Percentiles rank a stretch among this genome's conserved stretches.
These are phyloP conservation scores for Thaumatotibia leucotreta DNA, from an alignment of 1,140 invertebrate species.

Conservation along the genomic window DNA sequence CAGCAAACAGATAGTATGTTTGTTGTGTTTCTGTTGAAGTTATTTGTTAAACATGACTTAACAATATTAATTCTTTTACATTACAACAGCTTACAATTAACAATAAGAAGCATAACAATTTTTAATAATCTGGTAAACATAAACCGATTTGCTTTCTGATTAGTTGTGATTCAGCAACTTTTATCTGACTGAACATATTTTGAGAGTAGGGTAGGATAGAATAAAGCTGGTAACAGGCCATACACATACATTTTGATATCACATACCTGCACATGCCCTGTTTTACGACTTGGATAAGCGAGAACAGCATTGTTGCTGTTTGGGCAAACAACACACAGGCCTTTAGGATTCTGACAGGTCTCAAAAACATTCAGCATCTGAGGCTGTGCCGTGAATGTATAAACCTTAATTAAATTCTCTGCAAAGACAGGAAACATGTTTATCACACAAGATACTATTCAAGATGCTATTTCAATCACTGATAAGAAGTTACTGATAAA, in stretches of 20 bases:
- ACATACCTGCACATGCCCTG: constrained; percentile 91
- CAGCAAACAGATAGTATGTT: too few relatives aligned
- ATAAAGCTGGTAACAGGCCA: too few relatives aligned
- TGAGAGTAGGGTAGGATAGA: too few relatives aligned
- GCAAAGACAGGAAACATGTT: constrained; percentile 33
- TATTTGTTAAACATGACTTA: too few relatives aligned
- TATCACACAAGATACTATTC: background rate
- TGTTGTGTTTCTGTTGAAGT: too few relatives aligned
- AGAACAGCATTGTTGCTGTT: constrained; percentile 97
- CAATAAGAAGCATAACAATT: too few relatives aligned
- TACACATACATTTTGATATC: background rate
- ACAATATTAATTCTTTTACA: too few relatives aligned
- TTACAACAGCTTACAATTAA: too few relatives aligned
- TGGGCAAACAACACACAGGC: constrained; percentile 97
- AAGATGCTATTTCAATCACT: background rate
- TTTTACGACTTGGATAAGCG: constrained; percentile 93
- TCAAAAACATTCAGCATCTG: constrained; percentile 98
- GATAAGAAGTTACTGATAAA: constrained; percentile 12
- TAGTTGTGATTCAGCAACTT: too few relatives aligned
- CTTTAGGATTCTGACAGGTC: constrained; percentile 95
- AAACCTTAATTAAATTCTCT: constrained; percentile 98
- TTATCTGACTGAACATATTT: too few relatives aligned
- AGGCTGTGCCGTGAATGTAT: constrained; percentile 97
- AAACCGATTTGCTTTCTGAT: too few relatives aligned
- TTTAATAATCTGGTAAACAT: too few relatives aligned